phyloP scores from a whole-genome alignment of 2,888 invertebrate species.

The Dolichopus griseipennis region DNA sequence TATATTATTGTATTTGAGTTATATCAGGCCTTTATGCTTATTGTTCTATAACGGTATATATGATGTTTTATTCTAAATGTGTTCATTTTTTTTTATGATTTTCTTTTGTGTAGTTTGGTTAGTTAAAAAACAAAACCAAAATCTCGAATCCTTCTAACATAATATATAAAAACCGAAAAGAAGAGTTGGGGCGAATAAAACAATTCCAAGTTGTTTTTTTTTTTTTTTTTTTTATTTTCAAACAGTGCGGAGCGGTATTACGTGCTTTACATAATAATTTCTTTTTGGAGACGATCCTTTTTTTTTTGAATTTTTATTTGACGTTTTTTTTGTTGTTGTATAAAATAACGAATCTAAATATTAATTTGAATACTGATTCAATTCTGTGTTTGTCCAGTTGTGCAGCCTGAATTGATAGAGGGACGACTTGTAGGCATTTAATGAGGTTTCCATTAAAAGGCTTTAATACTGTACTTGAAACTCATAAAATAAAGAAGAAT shows the following conservation, averaged over 20 bases:
- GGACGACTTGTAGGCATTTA: too few species aligned
- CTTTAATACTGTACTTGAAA: too few species aligned
- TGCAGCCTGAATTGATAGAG: too few species aligned
- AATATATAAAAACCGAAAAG: not conserved
- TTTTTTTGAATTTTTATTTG: not conserved
- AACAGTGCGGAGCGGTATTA: conserved; percentile 11
- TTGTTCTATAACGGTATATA: not conserved
- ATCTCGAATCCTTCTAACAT: not conserved
- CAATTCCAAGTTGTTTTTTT: not conserved
- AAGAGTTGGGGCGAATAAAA: not conserved
- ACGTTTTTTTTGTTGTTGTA: too few species aligned
- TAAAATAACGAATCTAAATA: too few species aligned
- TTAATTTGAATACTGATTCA: too few species aligned
- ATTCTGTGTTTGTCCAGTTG: too few species aligned
- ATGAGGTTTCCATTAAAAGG: too few species aligned
- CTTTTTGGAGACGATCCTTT: conserved; percentile 11
- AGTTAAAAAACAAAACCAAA: not conserved
- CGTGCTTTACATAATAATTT: conserved; percentile 29
- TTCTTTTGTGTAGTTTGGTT: not conserved
- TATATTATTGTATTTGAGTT: too few species aligned
- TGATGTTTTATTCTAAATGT: not conserved
- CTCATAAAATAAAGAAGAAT: too few species aligned
- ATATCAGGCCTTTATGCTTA: not conserved
- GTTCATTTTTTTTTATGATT: not conserved
- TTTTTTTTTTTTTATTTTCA: not conserved